Base-by-base conservation (phyloP, 2,888 invertebrate genomes). In the Sinelater perroti region DNA sequence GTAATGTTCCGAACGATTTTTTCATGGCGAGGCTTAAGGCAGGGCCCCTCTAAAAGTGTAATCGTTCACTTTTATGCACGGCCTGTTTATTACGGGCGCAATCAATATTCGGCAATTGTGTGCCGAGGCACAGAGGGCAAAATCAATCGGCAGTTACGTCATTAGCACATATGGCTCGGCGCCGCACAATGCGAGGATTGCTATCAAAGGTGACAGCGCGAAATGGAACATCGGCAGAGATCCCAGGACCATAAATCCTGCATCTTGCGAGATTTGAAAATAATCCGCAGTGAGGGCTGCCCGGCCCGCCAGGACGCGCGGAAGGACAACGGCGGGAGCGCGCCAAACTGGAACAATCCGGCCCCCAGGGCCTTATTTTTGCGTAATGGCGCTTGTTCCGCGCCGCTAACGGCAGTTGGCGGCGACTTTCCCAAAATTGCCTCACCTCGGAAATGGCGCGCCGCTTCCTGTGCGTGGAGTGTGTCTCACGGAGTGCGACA, bases 131-230 rank as follows among this genome's bases (percentile, higher is more conserved):
- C 11, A 16, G 14, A 20, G 6, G n/a, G 11, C 40, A 3, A 24
- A 24, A 40, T 40, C 40, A 24, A 40, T 40, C 24, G 8, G 28
- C 10, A 40, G 14, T 40, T 40, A 26, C 40, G 40, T 40, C 40
- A 40, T 40, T 24, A n/a, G 10, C 14, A 40, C 40, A 40, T 24
- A 40, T 11, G 40, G 11, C 24, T 11, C 24, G 14, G 8, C 13
- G 24, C 16, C 21, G 16, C n/a, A 14, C 13, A 40, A 24, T 24
- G 24, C 24, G 8, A 18, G 17, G n/a, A 40, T 3, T 14, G 40
- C 21, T 24, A 24, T 26, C 7, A 14, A 21, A 13, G 24, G 20
- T 40, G 24, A 40, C 26, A 40, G 24, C 17, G n/a, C 13, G 16
- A 3, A 33, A 13, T 13, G 3, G 14, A 33, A 33, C 18, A 35